A percentile compares a stretch with the other conserved stretches of the same genome.
phyloP scores from a whole-genome alignment of 2,888 invertebrate species.

The Oligia latruncula region DNA sequence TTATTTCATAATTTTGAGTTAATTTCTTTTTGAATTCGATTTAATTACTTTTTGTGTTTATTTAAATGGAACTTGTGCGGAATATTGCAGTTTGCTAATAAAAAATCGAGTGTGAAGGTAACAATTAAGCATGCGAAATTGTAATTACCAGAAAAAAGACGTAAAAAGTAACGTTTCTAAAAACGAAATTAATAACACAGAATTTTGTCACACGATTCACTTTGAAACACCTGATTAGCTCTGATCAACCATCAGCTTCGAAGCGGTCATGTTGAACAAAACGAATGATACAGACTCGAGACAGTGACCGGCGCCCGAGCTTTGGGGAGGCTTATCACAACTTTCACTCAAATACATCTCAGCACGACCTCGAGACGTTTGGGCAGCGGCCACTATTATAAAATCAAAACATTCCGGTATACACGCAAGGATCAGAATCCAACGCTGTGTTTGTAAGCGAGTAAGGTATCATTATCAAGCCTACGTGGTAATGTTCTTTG shows the following conservation, averaged over 20 bases:
- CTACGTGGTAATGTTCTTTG: constrained; percentile 61
- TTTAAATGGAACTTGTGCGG: neutral
- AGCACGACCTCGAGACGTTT: constrained; percentile 73
- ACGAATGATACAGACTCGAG: constrained; percentile 52
- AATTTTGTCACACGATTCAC: constrained; percentile 41
- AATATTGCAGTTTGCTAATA: constrained; percentile 17
- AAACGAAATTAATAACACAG: constrained; percentile 12
- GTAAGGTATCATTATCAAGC: constrained; percentile 42
- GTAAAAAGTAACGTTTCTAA: constrained; percentile 25
- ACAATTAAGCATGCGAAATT: constrained; percentile 37
- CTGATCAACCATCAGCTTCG: constrained; percentile 42
- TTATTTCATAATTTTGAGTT: too few relatives aligned
- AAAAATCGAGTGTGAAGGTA: constrained; percentile 33
- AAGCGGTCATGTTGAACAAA: constrained; percentile 64
- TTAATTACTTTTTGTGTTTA: too few relatives aligned
- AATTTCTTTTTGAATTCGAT: too few relatives aligned
- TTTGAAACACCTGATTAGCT: constrained; percentile 54
- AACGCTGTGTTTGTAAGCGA: constrained; percentile 57
- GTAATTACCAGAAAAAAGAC: constrained; percentile 3
- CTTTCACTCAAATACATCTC: constrained; percentile 77
- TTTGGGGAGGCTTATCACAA: constrained; percentile 64
- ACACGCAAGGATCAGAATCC: constrained; percentile 60
- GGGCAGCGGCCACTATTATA: constrained; percentile 49
- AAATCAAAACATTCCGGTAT: constrained; percentile 50
- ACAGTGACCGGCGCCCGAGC: constrained; percentile 49